Percentiles rank a stretch among this genome's conserved stretches.
Conservation (phyloP, 2,797 vertebrate species). For the Sorex maritimensis region DNA sequence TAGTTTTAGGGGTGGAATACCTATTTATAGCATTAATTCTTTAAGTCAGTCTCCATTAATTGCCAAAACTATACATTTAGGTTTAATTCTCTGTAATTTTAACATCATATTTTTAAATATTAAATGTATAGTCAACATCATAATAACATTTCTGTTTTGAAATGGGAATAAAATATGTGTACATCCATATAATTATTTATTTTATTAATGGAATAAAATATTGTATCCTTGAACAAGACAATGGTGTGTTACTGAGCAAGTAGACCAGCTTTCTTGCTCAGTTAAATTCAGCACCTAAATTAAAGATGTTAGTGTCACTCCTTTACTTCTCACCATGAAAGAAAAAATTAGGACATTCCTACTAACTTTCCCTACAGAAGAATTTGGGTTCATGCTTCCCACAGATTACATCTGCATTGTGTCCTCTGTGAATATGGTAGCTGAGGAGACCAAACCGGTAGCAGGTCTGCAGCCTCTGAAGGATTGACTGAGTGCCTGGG, state of each 20-base stretch:
- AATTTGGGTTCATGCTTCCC: slow-evolving; percentile 20
- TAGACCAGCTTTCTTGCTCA: not conserved
- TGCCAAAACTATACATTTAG: slow-evolving; percentile 35
- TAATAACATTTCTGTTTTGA: slow-evolving; percentile 9
- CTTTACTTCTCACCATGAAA: not conserved
- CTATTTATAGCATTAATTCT: not conserved
- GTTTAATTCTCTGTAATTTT: slow-evolving; percentile 12
- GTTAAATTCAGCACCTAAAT: not conserved
- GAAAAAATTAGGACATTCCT: not conserved
- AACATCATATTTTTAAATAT: not conserved
- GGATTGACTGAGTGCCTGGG: not conserved
- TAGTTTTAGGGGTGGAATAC: not conserved
- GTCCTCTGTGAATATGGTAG: not conserved
- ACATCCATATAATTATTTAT: not conserved
- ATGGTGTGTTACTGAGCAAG: not conserved
- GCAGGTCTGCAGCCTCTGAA: slow-evolving; percentile 21
- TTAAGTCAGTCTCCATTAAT: not conserved
- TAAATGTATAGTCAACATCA: not conserved
- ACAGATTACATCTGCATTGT: slow-evolving; percentile 9
- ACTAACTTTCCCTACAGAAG: not conserved
- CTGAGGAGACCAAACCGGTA: slow-evolving; percentile 14
- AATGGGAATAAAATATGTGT: slow-evolving; percentile 17
- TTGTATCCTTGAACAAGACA: not conserved
- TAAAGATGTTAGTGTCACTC: not conserved
- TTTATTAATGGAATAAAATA: not conserved